A percentile compares a stretch with the other conserved stretches of the same genome.
These are phyloP conservation scores for Tromatobia lineatoria DNA, from an alignment of 2,888 invertebrate species.

Conservation along the genomic window DNA sequence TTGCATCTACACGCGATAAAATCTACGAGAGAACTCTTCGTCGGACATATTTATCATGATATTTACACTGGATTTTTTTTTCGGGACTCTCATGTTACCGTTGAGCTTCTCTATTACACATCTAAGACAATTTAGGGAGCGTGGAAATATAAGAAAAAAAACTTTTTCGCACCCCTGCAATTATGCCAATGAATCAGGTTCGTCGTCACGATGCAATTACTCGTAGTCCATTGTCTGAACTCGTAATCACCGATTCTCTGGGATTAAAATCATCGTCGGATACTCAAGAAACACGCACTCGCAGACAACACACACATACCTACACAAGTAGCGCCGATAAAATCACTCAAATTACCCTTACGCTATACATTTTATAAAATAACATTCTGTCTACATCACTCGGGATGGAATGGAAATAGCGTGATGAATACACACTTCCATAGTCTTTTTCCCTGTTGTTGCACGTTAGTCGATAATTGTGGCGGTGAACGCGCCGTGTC, in stretches of 20 bases:
- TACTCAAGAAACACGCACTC: constrained; percentile 38
- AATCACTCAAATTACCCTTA: constrained; percentile 57
- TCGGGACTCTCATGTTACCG: constrained; percentile 34
- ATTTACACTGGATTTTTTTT: constrained; percentile 60
- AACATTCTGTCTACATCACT: constrained; percentile 51
- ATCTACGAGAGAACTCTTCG: constrained; percentile 49
- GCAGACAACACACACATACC: constrained; percentile 32
- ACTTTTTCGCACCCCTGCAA: constrained; percentile 31
- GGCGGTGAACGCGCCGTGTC: constrained; percentile 38
- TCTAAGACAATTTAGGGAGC: constrained; percentile 27
- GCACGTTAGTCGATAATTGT: constrained; percentile 61
- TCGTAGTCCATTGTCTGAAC: constrained; percentile 43
- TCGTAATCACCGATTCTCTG: constrained; percentile 36
- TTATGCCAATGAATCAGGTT: constrained; percentile 61
- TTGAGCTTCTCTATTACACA: constrained; percentile 48
- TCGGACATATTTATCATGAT: constrained; percentile 55
- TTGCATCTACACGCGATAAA: constrained; percentile 43
- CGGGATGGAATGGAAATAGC: constrained; percentile 55
- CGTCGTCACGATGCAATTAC: constrained; percentile 46
- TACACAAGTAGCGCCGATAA: constrained; percentile 54
- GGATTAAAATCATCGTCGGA: constrained; percentile 23
- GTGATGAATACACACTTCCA: constrained; percentile 57
- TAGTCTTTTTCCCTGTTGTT: constrained; percentile 42
- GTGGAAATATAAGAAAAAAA: neutral
- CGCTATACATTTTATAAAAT: constrained; percentile 59